These are phyloP conservation scores for Drosophila niveifrons DNA, from an alignment of 2,888 invertebrate genomes.

Conservation along the genomic window DNA sequence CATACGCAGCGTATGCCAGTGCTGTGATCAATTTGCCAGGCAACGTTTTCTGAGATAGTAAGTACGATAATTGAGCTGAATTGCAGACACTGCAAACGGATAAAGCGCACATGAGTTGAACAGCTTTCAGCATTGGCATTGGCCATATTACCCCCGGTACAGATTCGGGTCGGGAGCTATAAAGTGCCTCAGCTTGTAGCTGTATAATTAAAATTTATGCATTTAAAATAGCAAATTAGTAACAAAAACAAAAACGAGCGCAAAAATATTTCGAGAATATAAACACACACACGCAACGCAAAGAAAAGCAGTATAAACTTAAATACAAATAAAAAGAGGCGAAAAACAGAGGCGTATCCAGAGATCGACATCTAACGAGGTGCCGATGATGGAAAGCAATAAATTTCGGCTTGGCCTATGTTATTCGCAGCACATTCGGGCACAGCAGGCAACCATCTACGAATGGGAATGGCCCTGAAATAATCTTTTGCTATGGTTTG, in stretches of 20 bases:
- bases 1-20: constrained; percentile 47
- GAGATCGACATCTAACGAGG: constrained; percentile 73
- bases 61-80: neutral
- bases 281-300: constrained; percentile 56
- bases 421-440: constrained; percentile 75
- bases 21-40: constrained; percentile 27
- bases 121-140: constrained; percentile 19
- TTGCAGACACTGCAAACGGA: constrained; percentile 24
- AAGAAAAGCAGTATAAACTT: constrained; percentile 33
- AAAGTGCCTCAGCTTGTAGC: constrained; percentile 29
- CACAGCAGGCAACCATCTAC: constrained; percentile 59
- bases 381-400: constrained; percentile 82
- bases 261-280: constrained; percentile 40
- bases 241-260: constrained; percentile 67
- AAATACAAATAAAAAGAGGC: constrained; percentile 36
- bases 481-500: no score
- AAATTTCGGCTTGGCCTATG: constrained; percentile 76
- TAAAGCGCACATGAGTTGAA: constrained; percentile 28
- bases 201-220: constrained; percentile 77
- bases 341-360: constrained; percentile 32
- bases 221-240: constrained; percentile 74
- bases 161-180: neutral
- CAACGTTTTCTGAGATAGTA: constrained; percentile 1
- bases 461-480: neutral
- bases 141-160: constrained; percentile 32